Conservation (phyloP, 2,797 vertebrate species). For the Hippopotamyrus pictus region DNA sequence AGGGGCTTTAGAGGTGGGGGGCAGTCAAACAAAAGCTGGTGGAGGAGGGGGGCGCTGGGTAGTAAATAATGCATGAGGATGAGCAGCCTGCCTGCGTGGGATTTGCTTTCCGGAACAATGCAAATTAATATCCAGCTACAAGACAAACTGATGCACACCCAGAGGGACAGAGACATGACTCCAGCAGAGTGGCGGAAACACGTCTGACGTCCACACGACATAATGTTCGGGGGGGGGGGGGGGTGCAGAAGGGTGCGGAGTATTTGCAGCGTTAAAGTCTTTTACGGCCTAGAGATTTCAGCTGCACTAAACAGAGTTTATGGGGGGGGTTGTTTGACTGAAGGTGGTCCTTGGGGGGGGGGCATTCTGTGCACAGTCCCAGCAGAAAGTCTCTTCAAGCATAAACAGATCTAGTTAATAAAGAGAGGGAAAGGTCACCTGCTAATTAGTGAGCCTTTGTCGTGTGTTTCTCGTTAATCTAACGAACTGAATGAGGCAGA, state of each 20-base stretch:
- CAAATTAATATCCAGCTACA: conserved; percentile 19
- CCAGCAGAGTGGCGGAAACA: not conserved
- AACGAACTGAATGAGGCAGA: not conserved
- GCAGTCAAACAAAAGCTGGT: not conserved
- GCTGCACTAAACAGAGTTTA: not conserved
- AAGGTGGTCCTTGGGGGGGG: not conserved
- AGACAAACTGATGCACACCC: not conserved
- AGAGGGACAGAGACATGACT: not conserved
- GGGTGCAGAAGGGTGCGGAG: not conserved
- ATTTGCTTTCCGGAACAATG: conserved; percentile 19
- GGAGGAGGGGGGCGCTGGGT: not conserved
- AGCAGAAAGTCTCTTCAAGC: not conserved
- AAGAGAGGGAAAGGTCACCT: not conserved
- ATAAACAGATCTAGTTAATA: not conserved
- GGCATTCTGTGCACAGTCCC: not conserved
- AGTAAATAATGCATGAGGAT: conserved; percentile 27
- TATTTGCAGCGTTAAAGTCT: not conserved
- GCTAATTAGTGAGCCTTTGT: not conserved
- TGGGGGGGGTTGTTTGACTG: not conserved
- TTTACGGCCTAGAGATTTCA: not conserved
- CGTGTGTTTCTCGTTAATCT: not conserved
- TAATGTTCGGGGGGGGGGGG: not conserved
- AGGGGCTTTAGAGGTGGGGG: not conserved
- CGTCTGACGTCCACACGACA: not conserved
- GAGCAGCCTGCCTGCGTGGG: conserved; percentile 17